phyloP scores from a whole-genome alignment of 2,888 invertebrate genomes.

The Metallyticus violacea region DNA sequence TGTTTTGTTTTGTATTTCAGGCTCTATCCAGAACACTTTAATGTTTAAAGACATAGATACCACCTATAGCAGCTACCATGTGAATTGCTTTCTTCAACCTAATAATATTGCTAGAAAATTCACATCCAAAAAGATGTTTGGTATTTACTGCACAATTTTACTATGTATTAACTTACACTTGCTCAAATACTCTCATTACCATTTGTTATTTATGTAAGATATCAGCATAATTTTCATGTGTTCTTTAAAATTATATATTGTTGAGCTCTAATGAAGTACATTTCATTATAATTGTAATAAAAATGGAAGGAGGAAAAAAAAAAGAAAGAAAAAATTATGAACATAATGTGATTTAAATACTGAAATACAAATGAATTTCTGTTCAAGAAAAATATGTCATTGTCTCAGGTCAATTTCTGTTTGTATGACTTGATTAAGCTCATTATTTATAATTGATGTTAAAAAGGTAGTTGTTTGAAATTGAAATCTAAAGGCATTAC shows the following conservation, averaged over 20 bases:
- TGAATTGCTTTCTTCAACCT: background rate
- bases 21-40: background rate
- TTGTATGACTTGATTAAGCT: background rate
- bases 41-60: background rate
- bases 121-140: background rate
- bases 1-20: background rate
- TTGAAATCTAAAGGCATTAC: background rate
- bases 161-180: slow-evolving; percentile 2
- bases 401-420: slow-evolving; percentile 2
- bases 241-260: background rate
- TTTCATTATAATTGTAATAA: background rate
- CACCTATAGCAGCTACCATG: background rate
- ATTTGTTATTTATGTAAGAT: background rate
- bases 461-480: slow-evolving; percentile 8
- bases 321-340: background rate
- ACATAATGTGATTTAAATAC: background rate
- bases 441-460: background rate
- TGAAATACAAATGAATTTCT: background rate
- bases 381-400: background rate
- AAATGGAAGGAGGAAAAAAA: background rate
- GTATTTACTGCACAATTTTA: slow-evolving; percentile 1
- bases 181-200: background rate
- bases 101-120: background rate
- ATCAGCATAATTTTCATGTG: background rate
- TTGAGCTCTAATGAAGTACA: background rate